Base-by-base conservation (phyloP, 2,888 invertebrate genomes). In the Melinaea menophilus region DNA sequence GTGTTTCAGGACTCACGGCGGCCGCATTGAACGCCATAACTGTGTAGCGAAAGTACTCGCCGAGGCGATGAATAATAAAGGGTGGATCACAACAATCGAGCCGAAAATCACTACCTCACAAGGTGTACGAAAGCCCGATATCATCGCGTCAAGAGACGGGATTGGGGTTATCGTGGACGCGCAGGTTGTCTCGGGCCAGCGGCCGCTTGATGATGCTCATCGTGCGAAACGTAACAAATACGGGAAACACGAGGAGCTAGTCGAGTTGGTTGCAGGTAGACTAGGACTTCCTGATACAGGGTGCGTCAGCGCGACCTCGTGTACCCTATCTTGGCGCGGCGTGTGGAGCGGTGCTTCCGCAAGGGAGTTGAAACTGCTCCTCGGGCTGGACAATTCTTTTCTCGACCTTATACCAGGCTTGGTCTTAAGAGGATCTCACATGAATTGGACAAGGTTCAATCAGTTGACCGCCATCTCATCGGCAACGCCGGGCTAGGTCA, bases 91-190 rank as follows among this genome's bases (percentile, higher is more conserved):
- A 22, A 22, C 22, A 1, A 22, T 22, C 22, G 22, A 22, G 22
- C 22, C 22, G 22, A 22, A 22, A 22, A 22, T 22, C 22, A 22
- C 1, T 1, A 22, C 22, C 22, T 22, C 22, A 0, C 55, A 51
- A 0, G 81, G 78, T 0, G 64, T 73, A 0, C 62, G 76, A 0
- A 82, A 81, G 67, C 80, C 79, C 0, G 80, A 82, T 55, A 63
- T 79, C 3, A 67, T 81, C 0, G 76, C 76, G 3, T 59, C 9
- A 0, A 74, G 45, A 56, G 73, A 63, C 7, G 72, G 63, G 4
- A 66, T 58, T 2, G 75, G 74, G 0, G 70, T 74, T 0, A 72
- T 84, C 0, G 57, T 82, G 2, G 80, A 82, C 59, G 78, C 75
- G 0, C 77, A 83, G 67, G 70, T 81, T 3, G 79, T 80, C 55